A percentile compares a stretch with the other conserved stretches of the same genome.
phyloP scores from a whole-genome alignment of 2,113 vertebrate species.

The Thalassarche chlororhynchos region DNA sequence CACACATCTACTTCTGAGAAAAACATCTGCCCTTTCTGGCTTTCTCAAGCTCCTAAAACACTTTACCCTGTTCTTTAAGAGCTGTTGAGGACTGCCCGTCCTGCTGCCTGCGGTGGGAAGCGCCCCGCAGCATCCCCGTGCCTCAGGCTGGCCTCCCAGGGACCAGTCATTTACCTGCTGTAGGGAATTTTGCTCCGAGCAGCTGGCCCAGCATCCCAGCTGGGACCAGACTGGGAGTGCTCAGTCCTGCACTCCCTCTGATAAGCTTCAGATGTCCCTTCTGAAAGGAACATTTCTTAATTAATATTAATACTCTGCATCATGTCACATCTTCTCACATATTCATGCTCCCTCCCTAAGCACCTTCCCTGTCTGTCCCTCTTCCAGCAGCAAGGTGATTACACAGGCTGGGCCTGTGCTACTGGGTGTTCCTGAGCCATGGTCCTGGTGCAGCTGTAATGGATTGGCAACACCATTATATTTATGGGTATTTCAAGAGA shows the following conservation, averaged over 20 bases:
- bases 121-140: fast-evolving
- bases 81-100: not conserved
- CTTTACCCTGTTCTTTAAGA: not conserved
- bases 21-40: not conserved
- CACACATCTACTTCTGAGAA: not conserved
- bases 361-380: not conserved
- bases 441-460: not conserved
- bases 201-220: not conserved
- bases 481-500: not conserved
- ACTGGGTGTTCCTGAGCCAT: not conserved
- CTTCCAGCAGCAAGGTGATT: not conserved
- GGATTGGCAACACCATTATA: not conserved
- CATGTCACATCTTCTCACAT: not conserved
- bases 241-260: not conserved
- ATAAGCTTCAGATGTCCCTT: not conserved
- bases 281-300: not conserved
- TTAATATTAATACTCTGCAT: not conserved
- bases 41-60: too few species aligned
- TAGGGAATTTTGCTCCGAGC: fast-evolving
- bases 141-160: not conserved
- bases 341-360: not conserved
- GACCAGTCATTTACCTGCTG: not conserved
- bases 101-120: not conserved
- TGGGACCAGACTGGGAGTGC: not conserved
- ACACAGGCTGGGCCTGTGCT: fast-evolving